Base-by-base conservation (phyloP, 1,140 invertebrate genomes). In the Bombus vancouverensis region DNA sequence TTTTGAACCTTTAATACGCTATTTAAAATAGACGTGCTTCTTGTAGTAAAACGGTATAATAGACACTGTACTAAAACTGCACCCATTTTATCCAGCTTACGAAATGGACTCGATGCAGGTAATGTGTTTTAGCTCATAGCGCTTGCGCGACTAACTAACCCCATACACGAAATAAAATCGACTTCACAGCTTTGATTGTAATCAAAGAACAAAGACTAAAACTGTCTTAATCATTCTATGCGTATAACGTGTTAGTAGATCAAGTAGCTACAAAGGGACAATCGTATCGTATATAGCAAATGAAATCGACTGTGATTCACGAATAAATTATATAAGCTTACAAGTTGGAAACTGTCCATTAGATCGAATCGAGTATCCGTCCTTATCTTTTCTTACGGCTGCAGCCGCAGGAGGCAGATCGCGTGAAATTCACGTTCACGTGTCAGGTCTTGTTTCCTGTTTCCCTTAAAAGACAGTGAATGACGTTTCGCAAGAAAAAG, bases 21-120 rank as follows among this genome's bases (percentile, higher is more conserved):
- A 37, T 37, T 22, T 25, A 86, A 28, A 3, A 39, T 22, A 5
- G 71, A 68, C 8, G 66, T 18, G 34, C 12, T 73, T 74, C 80
- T 85, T 25, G 42, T 13, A 28, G 80, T 76, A 22, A 88, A 70
- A 44, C 82, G 81, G 28, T 68, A 78, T 13, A 90, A 57, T 34
- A 90, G 59, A 73, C 89, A 89, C 83, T 87, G 59, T 80, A 84
- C 75, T 77, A 57, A 81, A 73, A 80, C 70, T 77, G 88, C 86
- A 80, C 75, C 87, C 89, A 90, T 90, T 39, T 70, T 86, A 90
- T 42, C 39, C 70, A 57, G 71, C 73, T 87, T 65, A 89, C 68
- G 71, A 66, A 39, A 65, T 82, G 13, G 32, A 80, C 44, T 81
- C 57, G 47, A 47, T 88, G 71, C 42, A 70, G 71, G 44, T 80